A percentile compares a stretch with the other conserved stretches of the same genome.
These are phyloP conservation scores for Plebejus melissa DNA, from an alignment of 2,888 invertebrate species.

Conservation along the genomic window DNA sequence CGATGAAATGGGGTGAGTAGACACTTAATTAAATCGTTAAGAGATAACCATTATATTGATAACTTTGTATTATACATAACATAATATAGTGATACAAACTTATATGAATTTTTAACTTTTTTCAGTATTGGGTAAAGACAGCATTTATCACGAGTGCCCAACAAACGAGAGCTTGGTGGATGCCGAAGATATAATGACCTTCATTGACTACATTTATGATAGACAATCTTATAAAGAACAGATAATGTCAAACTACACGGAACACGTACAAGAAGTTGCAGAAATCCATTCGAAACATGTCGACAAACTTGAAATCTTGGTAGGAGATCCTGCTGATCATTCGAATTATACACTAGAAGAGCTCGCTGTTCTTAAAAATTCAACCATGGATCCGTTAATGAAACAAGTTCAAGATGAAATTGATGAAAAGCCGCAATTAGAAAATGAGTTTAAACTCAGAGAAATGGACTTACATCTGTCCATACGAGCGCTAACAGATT, in stretches of 20 bases:
- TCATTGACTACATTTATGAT: conserved; percentile 41
- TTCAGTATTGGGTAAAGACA: conserved; percentile 27
- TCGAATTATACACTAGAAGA: conserved; percentile 47
- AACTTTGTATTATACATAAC: neutral
- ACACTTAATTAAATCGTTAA: too few species aligned
- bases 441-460: conserved; percentile 35
- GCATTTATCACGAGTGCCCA: conserved; percentile 35
- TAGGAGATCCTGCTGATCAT: conserved; percentile 44
- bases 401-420: conserved; percentile 35
- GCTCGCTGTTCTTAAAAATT: conserved; percentile 36
- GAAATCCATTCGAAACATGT: conserved; percentile 38
- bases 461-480: conserved; percentile 29
- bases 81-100: neutral
- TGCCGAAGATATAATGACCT: conserved; percentile 42
- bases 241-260: conserved; percentile 37
- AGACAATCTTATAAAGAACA: conserved; percentile 36
- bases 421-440: conserved; percentile 34
- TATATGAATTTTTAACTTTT: conserved; percentile 11
- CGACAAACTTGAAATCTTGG: conserved; percentile 37
- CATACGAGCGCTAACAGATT: conserved; percentile 23
- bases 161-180: conserved; percentile 39
- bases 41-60: too few species aligned
- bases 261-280: conserved; percentile 35
- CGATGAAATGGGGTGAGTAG: neutral
- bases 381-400: conserved; percentile 39